Conservation (phyloP, 2,113 vertebrate genomes). For the Neotragus pygmaeus region DNA sequence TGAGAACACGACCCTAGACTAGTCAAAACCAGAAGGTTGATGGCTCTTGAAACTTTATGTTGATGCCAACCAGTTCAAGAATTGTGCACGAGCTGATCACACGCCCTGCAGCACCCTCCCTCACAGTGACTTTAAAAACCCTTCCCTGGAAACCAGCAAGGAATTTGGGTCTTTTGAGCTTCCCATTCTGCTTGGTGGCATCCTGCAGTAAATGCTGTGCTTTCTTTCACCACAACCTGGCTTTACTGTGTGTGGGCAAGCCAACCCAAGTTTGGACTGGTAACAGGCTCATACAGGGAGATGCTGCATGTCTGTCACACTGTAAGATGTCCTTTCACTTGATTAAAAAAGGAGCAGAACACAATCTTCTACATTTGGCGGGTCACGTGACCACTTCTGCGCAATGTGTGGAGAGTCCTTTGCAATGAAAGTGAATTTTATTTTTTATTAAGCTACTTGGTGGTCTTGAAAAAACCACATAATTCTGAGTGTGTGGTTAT, state of each 20-base stretch:
- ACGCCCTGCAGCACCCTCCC: background rate
- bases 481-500: background rate
- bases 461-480: background rate
- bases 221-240: background rate
- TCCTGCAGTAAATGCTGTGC: background rate
- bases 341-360: background rate
- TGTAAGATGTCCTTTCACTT: background rate
- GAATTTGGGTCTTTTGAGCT: background rate
- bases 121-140: background rate
- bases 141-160: background rate
- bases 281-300: background rate
- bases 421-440: background rate
- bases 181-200: background rate
- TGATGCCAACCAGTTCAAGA: background rate
- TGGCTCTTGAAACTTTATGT: background rate
- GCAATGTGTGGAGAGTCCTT: background rate
- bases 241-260: background rate
- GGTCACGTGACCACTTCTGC: background rate
- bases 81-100: background rate
- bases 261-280: background rate
- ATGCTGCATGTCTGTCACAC: background rate
- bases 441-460: conserved; percentile 16
- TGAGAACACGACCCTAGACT: background rate
- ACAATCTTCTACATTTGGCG: background rate
- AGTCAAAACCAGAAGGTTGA: background rate